A percentile compares a stretch with the other conserved stretches of the same genome.
These are phyloP conservation scores for Asbolus verrucosus DNA, from an alignment of 1,140 invertebrate genomes.

Conservation along the genomic window DNA sequence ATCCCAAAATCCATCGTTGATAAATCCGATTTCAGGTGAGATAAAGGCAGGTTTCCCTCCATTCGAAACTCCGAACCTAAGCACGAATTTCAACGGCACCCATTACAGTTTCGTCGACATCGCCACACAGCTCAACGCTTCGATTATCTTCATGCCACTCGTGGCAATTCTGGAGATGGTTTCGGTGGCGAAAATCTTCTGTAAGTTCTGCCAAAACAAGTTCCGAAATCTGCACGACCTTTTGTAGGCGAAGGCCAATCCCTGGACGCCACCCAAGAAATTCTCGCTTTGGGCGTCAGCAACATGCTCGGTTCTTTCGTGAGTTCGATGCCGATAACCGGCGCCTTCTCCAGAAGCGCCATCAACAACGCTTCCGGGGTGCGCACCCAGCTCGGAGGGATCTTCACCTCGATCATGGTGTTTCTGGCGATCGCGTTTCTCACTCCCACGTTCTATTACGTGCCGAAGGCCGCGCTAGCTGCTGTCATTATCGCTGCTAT, in stretches of 20 bases:
- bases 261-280: slow-evolving; percentile 84
- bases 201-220: slow-evolving; percentile 64
- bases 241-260: slow-evolving; percentile 73
- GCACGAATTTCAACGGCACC: slow-evolving; percentile 65
- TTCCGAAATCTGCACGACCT: slow-evolving; percentile 9
- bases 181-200: slow-evolving; percentile 87
- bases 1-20: too few relatives aligned
- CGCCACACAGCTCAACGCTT: slow-evolving; percentile 76
- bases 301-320: slow-evolving; percentile 89
- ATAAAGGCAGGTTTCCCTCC: slow-evolving; percentile 74
- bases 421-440: slow-evolving; percentile 82
- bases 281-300: slow-evolving; percentile 82
- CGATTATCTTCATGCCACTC: slow-evolving; percentile 82
- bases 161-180: slow-evolving; percentile 86
- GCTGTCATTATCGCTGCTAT: slow-evolving; percentile 90
- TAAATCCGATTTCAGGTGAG: slow-evolving; percentile 69
- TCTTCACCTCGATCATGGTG: slow-evolving; percentile 83
- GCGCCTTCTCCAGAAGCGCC: slow-evolving; percentile 83
- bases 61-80: slow-evolving; percentile 71
- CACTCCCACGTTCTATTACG: slow-evolving; percentile 87
- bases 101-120: slow-evolving; percentile 66
- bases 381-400: slow-evolving; percentile 80
- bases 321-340: slow-evolving; percentile 87
- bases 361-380: slow-evolving; percentile 91
- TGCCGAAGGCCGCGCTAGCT: slow-evolving; percentile 81